Evolutionary conservation across 2,888 invertebrate species (phyloP).

Genomic region (Xestoiulus laeticollis): DNA sequence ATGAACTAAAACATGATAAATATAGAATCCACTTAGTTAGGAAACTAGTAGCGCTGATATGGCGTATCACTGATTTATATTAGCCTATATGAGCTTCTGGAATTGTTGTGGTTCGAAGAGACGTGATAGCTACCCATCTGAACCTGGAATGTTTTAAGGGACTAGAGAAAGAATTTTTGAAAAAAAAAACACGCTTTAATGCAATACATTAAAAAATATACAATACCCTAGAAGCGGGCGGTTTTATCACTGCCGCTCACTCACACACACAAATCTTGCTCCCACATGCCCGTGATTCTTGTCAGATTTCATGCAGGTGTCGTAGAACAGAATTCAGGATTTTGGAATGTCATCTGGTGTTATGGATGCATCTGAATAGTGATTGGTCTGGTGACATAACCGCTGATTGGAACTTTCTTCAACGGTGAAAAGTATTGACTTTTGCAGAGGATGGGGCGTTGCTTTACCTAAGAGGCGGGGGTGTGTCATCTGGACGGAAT

Average conservation of each 20-base stretch:
- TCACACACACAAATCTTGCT: not conserved
- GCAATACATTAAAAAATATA: not conserved
- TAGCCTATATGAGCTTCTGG: too few relatives aligned
- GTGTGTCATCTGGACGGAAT: not conserved
- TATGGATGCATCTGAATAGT: not conserved
- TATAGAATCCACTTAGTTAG: too few relatives aligned
- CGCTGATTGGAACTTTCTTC: not conserved
- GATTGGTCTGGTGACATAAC: not conserved
- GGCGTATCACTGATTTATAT: too few relatives aligned
- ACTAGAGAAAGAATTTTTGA: not conserved
- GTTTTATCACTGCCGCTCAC: not conserved
- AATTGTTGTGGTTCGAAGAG: too few relatives aligned
- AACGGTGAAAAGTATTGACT: not conserved
- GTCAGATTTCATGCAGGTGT: not conserved
- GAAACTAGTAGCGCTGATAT: too few relatives aligned
- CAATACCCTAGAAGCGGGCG: not conserved
- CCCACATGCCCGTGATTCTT: not conserved
- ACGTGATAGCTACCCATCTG: too few relatives aligned
- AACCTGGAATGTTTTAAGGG: too few relatives aligned
- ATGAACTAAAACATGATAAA: too few relatives aligned
- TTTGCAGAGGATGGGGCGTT: not conserved
- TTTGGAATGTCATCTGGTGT: not conserved
- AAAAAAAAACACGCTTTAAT: conserved; percentile 16
- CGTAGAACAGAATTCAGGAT: not conserved
- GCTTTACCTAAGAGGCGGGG: not conserved